Percentiles rank a stretch among this genome's conserved stretches.
These are phyloP conservation scores for Callimorpha dominula DNA, from an alignment of 2,888 invertebrate species.

Conservation along the genomic window DNA sequence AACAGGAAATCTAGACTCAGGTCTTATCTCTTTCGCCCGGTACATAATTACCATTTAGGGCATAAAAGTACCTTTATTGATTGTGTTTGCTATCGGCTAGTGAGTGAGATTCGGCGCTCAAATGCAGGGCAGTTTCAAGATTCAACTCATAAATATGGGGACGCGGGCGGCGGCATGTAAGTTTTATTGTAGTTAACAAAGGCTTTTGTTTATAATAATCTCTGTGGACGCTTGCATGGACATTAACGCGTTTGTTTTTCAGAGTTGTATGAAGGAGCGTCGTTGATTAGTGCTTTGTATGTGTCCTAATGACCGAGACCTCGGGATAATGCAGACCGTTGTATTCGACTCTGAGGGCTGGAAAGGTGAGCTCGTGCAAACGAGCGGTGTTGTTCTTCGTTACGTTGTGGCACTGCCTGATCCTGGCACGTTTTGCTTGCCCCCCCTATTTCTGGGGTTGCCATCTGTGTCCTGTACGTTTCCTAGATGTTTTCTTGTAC, in stretches of 20 bases:
- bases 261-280: constrained; percentile 72
- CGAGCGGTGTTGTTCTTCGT: constrained; percentile 55
- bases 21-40: constrained; percentile 82
- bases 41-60: constrained; percentile 24
- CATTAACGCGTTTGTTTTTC: constrained; percentile 83
- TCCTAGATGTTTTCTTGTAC: constrained; percentile 10
- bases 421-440: constrained; percentile 61
- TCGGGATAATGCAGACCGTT: constrained; percentile 75
- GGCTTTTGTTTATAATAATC: constrained; percentile 38
- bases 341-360: constrained; percentile 75
- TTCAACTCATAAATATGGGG: constrained; percentile 94
- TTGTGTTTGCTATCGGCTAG: constrained; percentile 69
- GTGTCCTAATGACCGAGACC: constrained; percentile 79
- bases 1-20: constrained; percentile 80
- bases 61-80: constrained; percentile 69
- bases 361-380: constrained; percentile 81
- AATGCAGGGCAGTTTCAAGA: constrained; percentile 90
- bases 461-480: constrained; percentile 44
- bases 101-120: constrained; percentile 68
- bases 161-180: constrained; percentile 97
- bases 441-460: constrained; percentile 51
- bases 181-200: constrained; percentile 61
- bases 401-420: constrained; percentile 60
- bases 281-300: constrained; percentile 82
- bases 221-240: constrained; percentile 75